Evolutionary conservation across 2,797 vertebrate species (phyloP).

Genomic region (Squalus acanthias): DNA sequence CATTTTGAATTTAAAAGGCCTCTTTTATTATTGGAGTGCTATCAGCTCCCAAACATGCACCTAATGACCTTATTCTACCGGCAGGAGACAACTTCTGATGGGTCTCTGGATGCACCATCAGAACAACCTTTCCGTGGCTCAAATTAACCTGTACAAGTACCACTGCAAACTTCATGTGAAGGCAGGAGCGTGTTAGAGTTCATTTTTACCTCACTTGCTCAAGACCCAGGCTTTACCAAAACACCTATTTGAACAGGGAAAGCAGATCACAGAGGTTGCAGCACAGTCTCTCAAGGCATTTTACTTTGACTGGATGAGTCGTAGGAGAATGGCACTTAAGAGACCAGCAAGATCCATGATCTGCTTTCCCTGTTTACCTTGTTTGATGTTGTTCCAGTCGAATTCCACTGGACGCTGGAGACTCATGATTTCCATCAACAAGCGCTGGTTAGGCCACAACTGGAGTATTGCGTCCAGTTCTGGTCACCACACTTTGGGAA

Average conservation of each 20-base stretch:
- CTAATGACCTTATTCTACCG: not conserved
- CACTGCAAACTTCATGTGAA: not conserved
- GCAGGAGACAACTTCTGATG: not conserved
- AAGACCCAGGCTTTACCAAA: not conserved
- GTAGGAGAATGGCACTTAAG: not conserved
- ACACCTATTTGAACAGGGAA: not conserved
- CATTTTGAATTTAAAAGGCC: not conserved
- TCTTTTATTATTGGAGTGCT: not conserved
- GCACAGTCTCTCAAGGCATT: not conserved
- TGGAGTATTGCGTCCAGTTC: too few species aligned
- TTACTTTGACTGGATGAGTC: not conserved
- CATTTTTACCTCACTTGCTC: not conserved
- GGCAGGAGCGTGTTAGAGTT: not conserved
- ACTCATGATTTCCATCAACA: not conserved
- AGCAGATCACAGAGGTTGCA: not conserved
- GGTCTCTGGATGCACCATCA: not conserved
- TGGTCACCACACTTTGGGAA: too few species aligned
- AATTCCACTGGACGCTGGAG: not conserved
- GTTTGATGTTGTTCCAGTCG: not conserved
- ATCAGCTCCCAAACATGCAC: not conserved
- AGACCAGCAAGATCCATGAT: not conserved
- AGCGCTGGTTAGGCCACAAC: too few species aligned
- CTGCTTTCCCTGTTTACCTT: not conserved
- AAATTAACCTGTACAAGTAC: not conserved
- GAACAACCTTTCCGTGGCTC: too few species aligned